These are phyloP conservation scores for Chondrosia reniformis DNA, from an alignment of 37 sponge, comb jelly and placozoan species.

Conservation along the genomic window DNA sequence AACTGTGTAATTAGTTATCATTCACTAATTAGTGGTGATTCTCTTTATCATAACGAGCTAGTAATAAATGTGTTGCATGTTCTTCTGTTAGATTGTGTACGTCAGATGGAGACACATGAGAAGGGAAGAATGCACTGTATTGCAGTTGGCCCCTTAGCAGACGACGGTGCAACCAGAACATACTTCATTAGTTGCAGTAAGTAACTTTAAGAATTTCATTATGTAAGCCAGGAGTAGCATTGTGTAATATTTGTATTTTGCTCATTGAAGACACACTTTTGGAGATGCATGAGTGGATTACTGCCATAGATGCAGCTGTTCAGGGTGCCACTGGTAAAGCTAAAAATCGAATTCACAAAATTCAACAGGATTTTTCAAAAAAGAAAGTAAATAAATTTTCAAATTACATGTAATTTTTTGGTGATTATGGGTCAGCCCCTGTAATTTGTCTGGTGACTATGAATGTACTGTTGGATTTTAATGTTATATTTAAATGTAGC, in stretches of 20 bases:
- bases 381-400: not conserved
- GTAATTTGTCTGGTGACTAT: too few species aligned
- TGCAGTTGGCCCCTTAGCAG: slow-evolving; percentile 89
- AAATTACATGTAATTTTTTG: too few species aligned
- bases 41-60: too few species aligned
- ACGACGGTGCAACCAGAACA: slow-evolving; percentile 83
- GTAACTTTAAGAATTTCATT: not conserved
- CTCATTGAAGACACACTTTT: slow-evolving; percentile 33
- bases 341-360: slow-evolving; percentile 33
- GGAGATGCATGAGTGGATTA: slow-evolving; percentile 83
- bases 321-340: slow-evolving; percentile 83
- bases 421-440: too few species aligned
- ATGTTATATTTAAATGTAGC: too few species aligned
- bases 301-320: slow-evolving; percentile 87
- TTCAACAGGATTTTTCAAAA: not conserved
- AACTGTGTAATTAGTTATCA: too few species aligned
- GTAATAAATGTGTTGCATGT: too few species aligned
- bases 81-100: slow-evolving; percentile 73
- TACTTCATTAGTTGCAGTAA: slow-evolving; percentile 88
- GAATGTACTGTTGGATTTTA: too few species aligned
- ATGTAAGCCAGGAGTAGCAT: not conserved
- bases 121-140: slow-evolving; percentile 74
- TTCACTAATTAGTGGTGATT: too few species aligned
- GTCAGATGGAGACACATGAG: slow-evolving; percentile 65
- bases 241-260: not conserved